Base-by-base conservation (phyloP, 2,888 invertebrate species). In the Lasioglossum malachurum region DNA sequence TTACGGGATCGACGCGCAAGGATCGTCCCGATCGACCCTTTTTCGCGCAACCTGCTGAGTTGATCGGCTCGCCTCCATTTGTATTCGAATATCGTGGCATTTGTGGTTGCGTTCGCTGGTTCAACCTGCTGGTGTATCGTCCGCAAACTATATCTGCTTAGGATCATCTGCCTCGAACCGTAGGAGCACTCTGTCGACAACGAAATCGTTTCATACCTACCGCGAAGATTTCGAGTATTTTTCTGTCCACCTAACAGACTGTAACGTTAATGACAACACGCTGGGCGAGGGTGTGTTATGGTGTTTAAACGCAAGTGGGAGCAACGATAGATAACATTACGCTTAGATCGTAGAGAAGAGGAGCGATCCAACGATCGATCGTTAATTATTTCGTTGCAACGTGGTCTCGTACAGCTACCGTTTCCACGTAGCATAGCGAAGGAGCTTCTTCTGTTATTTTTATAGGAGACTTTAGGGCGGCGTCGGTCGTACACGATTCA, bases 391-490 rank as follows among this genome's bases (percentile, higher is more conserved):
- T 67, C 53, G 78, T 84, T 78, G 76, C 73, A 49, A 82, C 46
- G 71, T 69, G 69, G 75, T 53, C 75, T 73, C 84, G 67, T 76
- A 57, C 75, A 69, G 73, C 78, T 78, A 82, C 23, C 78, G 86
- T 41, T 75, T 44, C 73, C 80, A 49, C 53, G 74, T 35, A 10
- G 60, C 57, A 35, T 86, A 86, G 86, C 82, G 67, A 82, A 78
- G 72, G 75, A 82, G 87, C 86, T 86, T 82, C 41, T 86, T 82
- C 73, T 86, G 75, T 86, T 86, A 86, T 86, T 86, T 86, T 86
- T 86, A 86, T 86, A 86, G 82, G 23, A 86, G n/a, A 78, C 46
- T 86, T 86, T 82, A 72, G 80, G 76, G 67, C 57, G 73, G 53
- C 77, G 57, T 75, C 78, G 78, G 41, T 27, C 86, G 81, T 78